phyloP scores from a whole-genome alignment of 2,888 invertebrate genomes.

The Caenorhabditis sp. region DNA sequence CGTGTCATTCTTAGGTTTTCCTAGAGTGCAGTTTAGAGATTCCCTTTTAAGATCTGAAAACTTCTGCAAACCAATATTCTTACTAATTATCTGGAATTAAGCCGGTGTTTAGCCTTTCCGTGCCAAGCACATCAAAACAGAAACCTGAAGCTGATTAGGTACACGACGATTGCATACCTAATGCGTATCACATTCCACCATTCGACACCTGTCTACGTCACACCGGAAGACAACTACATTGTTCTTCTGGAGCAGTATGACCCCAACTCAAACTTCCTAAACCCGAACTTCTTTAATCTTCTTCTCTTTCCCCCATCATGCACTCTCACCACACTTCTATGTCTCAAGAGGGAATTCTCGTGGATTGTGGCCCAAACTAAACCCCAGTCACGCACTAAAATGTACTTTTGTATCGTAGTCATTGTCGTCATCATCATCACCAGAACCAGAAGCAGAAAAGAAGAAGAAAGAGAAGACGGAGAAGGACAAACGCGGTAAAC shows the following conservation, averaged over 20 bases:
- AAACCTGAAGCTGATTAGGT: constrained; percentile 40
- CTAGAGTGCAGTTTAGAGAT: too few relatives aligned
- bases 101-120: too few relatives aligned
- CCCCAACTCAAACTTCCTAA: background rate
- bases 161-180: constrained; percentile 32
- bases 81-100: too few relatives aligned
- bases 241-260: too few relatives aligned
- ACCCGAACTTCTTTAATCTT: too few relatives aligned
- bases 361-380: background rate
- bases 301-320: background rate
- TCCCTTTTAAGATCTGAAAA: too few relatives aligned
- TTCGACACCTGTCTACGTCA: constrained; percentile 41
- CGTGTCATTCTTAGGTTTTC: too few relatives aligned
- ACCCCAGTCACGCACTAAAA: background rate
- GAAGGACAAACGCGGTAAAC: too few relatives aligned
- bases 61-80: too few relatives aligned
- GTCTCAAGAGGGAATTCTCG: background rate
- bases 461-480: too few relatives aligned
- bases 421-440: background rate
- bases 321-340: background rate
- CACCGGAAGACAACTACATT: constrained; percentile 38
- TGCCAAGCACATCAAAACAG: background rate
- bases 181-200: constrained; percentile 18
- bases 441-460: too few relatives aligned
- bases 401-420: constrained; percentile 4